Base-by-base conservation (phyloP, 1,140 invertebrate genomes). In the Dendroctonus valens region DNA sequence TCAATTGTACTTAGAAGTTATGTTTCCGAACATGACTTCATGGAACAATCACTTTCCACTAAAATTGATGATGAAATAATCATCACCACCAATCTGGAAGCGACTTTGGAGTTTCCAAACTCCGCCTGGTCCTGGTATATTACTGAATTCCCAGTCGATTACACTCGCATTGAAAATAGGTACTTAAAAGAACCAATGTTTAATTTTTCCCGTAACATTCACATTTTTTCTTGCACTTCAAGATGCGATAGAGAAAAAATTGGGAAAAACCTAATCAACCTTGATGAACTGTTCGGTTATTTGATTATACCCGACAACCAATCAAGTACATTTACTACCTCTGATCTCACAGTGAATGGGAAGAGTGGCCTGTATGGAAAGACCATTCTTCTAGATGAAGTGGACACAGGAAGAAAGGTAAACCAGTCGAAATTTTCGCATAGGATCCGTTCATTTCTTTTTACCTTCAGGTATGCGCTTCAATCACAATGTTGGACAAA, bases 61-160 rank as follows among this genome's bases (percentile, higher is more conserved):
- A 82, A 86, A 75, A 79, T 80, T 48, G 81, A 82, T 51, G 80
- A 83, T 38, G 74, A 78, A 44, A 81, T 90, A 61, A 83, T 80
- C 77, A 85, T 90, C 48, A 79, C 82, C 72, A 85, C 87, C 46
- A 83, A 85, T 66, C 73, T 91, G 42, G 83, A 87, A 70, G 80
- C 88, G 26, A 91, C 89, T 0, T 77, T 90, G 4, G 86, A 91
- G 75, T 90, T 86, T 77, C 89, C 89, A 5, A 87, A 87, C 69
- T 88, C 90, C 70, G 83, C 87, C n/a, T 91, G 89, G 88, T 79
- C 85, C 46, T 94, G 91, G 92, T 83, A 81, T 0, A 83, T 94
- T 7, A 86, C 87, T 66, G 84, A 91, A 71, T 92, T 90, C 75
- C 91, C 93, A 0, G 87, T 93, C 0, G 90, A 92, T 73, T 93